Evolutionary conservation across 2,888 invertebrate genomes (phyloP).

Genomic region (Leptodirus hochenwartii): DNA sequence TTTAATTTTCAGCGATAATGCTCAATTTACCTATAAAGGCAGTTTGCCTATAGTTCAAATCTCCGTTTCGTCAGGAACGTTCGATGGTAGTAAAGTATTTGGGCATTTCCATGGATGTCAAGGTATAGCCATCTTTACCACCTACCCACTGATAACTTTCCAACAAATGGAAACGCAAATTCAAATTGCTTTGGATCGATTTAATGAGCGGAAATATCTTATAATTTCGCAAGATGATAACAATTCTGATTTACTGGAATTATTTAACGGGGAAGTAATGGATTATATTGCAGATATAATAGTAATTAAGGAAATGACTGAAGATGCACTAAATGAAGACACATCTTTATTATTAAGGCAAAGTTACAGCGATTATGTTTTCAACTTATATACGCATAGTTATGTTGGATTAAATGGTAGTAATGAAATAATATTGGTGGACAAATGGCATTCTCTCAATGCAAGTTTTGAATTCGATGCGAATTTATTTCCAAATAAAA

Average conservation of each 20-base stretch:
- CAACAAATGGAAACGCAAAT: slow-evolving; percentile 25
- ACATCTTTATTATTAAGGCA: background rate
- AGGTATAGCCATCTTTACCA: slow-evolving; percentile 28
- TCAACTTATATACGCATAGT: slow-evolving; percentile 37
- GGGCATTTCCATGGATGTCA: slow-evolving; percentile 30
- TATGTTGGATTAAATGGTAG: slow-evolving; percentile 38
- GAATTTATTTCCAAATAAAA: slow-evolving; percentile 17
- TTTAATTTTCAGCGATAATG: slow-evolving; percentile 14
- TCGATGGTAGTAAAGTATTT: slow-evolving; percentile 14
- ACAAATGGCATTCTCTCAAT: slow-evolving; percentile 16
- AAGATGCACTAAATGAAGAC: background rate
- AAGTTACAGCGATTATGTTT: background rate
- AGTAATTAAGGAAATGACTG: background rate
- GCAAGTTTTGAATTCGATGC: slow-evolving; percentile 12
- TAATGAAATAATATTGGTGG: slow-evolving; percentile 10
- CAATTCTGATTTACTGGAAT: slow-evolving; percentile 23
- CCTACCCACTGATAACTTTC: slow-evolving; percentile 26
- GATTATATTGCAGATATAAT: slow-evolving; percentile 10
- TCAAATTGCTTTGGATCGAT: slow-evolving; percentile 23
- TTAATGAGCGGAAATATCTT: slow-evolving; percentile 30
- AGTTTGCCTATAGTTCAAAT: slow-evolving; percentile 5
- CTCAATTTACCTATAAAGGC: slow-evolving; percentile 4
- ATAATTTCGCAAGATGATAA: slow-evolving; percentile 22
- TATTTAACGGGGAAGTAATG: slow-evolving; percentile 14
- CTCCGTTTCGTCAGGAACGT: slow-evolving; percentile 1